Evolutionary conservation across 1,140 invertebrate genomes (phyloP).

Genomic region (Bicyclus anynana): DNA sequence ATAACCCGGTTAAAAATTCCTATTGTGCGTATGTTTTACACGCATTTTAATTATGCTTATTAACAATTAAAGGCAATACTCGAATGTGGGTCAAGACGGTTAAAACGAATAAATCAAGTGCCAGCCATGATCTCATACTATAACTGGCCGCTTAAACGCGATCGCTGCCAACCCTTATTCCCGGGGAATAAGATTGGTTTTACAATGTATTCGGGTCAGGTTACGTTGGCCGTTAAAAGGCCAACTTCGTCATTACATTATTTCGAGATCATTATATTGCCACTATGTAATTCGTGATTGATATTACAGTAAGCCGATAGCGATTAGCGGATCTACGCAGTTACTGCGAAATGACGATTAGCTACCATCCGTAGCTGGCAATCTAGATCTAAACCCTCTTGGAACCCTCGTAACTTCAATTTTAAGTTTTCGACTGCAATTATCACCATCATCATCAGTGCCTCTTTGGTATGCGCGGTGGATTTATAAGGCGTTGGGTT

Average conservation of each 20-base stretch:
- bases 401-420: no score
- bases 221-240: slow-evolving; percentile 41
- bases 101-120: slow-evolving; percentile 73
- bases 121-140: slow-evolving; percentile 63
- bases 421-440: no score
- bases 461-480: no score
- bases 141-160: slow-evolving; percentile 19
- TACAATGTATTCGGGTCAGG: slow-evolving; percentile 23
- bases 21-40: slow-evolving; percentile 50
- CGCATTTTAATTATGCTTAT: slow-evolving; percentile 75
- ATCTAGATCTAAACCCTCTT: no score
- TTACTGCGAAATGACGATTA: slow-evolving; percentile 10
- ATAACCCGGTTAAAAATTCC: background rate
- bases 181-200: slow-evolving; percentile 31
- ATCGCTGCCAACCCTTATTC: slow-evolving; percentile 11
- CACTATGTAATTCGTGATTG: slow-evolving; percentile 62
- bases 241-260: slow-evolving; percentile 64
- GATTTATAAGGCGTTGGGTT: no score
- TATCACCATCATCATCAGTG: no score
- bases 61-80: slow-evolving; percentile 74
- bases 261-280: slow-evolving; percentile 69
- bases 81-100: slow-evolving; percentile 71
- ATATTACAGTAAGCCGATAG: slow-evolving; percentile 32
- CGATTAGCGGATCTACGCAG: slow-evolving; percentile 25
- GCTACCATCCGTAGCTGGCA: background rate